Conservation (phyloP, 2,888 invertebrate species). For the Pemphredon lugubris region DNA sequence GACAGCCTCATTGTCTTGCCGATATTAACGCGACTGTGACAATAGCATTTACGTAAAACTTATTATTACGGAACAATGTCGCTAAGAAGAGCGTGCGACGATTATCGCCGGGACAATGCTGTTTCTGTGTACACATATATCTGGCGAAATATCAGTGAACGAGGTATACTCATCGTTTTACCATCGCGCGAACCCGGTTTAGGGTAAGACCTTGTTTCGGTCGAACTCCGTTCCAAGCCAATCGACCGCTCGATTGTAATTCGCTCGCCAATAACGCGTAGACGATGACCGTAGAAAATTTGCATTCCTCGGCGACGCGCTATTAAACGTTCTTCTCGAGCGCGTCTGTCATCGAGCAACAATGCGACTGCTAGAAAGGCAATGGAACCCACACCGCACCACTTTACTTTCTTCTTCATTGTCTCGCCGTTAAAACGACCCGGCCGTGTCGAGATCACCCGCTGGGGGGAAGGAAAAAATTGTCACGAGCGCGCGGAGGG, state of each 20-base stretch:
- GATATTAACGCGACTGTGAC: too few relatives aligned
- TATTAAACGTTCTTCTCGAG: constrained; percentile 47
- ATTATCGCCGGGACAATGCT: too few relatives aligned
- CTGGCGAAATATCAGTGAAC: too few relatives aligned
- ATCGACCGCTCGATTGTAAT: constrained; percentile 20
- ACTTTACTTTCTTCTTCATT: constrained; percentile 63
- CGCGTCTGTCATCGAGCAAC: constrained; percentile 31
- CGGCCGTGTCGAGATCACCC: constrained; percentile 35
- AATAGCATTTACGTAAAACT: too few relatives aligned
- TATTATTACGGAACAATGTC: too few relatives aligned
- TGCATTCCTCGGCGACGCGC: constrained; percentile 4
- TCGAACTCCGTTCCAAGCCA: background rate
- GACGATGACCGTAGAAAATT: constrained; percentile 14
- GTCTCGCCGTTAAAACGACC: constrained; percentile 58
- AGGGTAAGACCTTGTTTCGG: too few relatives aligned
- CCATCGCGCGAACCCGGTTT: too few relatives aligned
- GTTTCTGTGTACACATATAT: too few relatives aligned
- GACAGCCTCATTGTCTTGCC: too few relatives aligned
- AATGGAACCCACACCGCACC: constrained; percentile 56
- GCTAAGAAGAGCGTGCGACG: too few relatives aligned
- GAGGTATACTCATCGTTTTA: too few relatives aligned
- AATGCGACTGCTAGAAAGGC: constrained; percentile 63
- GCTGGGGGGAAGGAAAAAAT: constrained; percentile 32
- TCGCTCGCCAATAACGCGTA: constrained; percentile 6
- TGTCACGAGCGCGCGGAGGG: constrained; percentile 33